phyloP scores from a whole-genome alignment of 64 coral and sea anemone genomes.

The Pocillopora damicornis region DNA sequence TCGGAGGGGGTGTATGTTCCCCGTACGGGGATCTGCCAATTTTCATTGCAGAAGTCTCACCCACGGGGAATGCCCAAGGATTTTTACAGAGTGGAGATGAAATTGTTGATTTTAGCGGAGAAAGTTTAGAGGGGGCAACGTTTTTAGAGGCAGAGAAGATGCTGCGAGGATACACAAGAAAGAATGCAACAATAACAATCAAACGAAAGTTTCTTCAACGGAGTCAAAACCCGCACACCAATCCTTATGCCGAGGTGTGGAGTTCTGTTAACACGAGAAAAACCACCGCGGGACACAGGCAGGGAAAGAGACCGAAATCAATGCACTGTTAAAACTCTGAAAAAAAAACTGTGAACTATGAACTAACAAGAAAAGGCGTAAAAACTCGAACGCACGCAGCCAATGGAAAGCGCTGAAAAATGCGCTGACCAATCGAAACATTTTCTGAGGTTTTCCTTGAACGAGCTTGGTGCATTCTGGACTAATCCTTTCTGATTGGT shows the following conservation, averaged over 20 bases:
- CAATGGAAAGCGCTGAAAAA: neutral
- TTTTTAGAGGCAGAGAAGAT: constrained; percentile 67
- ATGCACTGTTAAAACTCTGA: neutral
- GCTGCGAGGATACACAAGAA: constrained; percentile 24
- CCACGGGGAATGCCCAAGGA: neutral
- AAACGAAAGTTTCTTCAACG: constrained; percentile 64
- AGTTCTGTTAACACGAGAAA: constrained; percentile 5
- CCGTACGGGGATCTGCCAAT: constrained; percentile 78
- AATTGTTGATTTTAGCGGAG: constrained; percentile 58
- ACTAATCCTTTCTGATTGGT: neutral
- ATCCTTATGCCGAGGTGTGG: constrained; percentile 63
- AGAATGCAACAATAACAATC: constrained; percentile 43
- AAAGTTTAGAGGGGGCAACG: constrained; percentile 49
- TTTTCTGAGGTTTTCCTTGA: neutral
- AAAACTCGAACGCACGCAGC: too few species aligned
- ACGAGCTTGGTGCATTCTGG: neutral
- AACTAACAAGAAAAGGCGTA: too few species aligned
- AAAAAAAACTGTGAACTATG: too few species aligned
- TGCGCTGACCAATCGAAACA: neutral
- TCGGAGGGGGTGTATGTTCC: constrained; percentile 68
- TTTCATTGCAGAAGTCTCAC: constrained; percentile 44
- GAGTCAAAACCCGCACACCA: constrained; percentile 2
- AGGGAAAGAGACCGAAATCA: constrained; percentile 10
- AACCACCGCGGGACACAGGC: neutral
- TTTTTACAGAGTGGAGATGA: constrained; percentile 67